Evolutionary conservation across 2,797 vertebrate species (phyloP), one percentile per base, ranked within the genome.

Genomic region (Macropus fuliginosus): DNA sequence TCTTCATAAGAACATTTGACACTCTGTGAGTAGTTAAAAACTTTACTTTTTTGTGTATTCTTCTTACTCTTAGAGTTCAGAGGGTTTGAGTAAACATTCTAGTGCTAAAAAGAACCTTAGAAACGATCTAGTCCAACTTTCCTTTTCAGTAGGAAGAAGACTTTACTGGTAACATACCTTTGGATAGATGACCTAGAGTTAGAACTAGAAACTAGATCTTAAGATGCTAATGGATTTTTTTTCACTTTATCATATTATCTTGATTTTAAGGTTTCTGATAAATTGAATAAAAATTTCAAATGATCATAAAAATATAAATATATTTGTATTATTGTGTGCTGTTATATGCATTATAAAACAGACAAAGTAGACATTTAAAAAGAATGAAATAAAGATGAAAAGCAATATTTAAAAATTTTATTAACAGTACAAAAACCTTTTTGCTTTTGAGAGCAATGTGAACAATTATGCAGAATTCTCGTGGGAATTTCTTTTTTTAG

Each of bases 201-300:
- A 94, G 40, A 18, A 93, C 89, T 66, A 91, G 24, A 92, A 95
- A 28, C 21, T 34, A 93, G 8, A 56, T 93, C 96, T 97, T 81
- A 66, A 66, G 34, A 66, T 94, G n/a, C 66, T 18, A 91, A 81
- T 74, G 81, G 59, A 5, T 4, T 50, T 91, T 56, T 89, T 91
- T 34, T 28, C 81, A 91, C 91, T 54, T 90, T 89, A 95, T 92
- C n/a, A 24, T 93, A 29, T 27, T 89, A 52, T 52, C 50, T 93
- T 62, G 5, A 54, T 92, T 93, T 94, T 93, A 54, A 93, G 52
- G 31, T 55, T 90, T 62, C 28, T 92, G 91, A 90, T 91, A 93
- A 50, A 59, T 31, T 0, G 92, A 93, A 50, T 95, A 66, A 91
- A 52, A 59, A 92, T 95, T 92, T 87, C 90, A 94, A 96, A 91